Base-by-base conservation (phyloP, 2,797 vertebrate genomes). In the Pempheris klunzingeri region DNA sequence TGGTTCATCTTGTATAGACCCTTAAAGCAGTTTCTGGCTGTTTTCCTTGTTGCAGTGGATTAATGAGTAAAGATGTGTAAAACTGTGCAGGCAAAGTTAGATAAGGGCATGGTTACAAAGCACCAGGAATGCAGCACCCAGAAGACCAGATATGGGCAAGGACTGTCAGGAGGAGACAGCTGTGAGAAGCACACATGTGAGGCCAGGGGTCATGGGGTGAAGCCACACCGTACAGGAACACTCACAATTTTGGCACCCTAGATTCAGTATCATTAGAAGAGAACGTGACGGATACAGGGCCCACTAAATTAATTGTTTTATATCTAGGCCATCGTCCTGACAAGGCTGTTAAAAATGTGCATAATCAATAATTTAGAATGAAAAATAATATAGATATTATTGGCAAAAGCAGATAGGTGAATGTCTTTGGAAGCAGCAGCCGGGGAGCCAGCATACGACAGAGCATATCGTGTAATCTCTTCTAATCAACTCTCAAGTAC, bases 141-240 rank as follows among this genome's bases (percentile, higher is more conserved):
- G 57, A 76, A 30, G 38, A 57, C 67, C 78, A 82, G 67, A 82
- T 76, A 84, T 78, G 73, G 83, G 30, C 69, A 76, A 18, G 11
- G 72, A 22, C 41, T 50, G 5, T 22, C 78, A 65, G 2, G 0
- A 63, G 55, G 34, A 86, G 81, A 82, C 90, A 86, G 87, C 80
- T 89, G 89, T 70, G 49, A 67, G 60, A 58, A 74, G 76, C 54
- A 74, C 58, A 75, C 61, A 71, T 28, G 15, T 74, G 68, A 80
- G 75, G 68, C 18, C 71, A 83, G 59, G 73, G 80, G 69, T 77
- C 69, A 72, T 0, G 5, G 36, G 34, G 62, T 61, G 65, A 71
- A 73, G 24, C 46, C 26, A 41, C 30, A 55, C 10, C 52, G 30
- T 30, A 38, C 54, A 46, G 57, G 66, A 63, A 84, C 55, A 71